A percentile compares a stretch with the other conserved stretches of the same genome.
These are phyloP conservation scores for Agonopterix alstromeriana DNA, from an alignment of 2,888 invertebrate genomes.

Conservation along the genomic window DNA sequence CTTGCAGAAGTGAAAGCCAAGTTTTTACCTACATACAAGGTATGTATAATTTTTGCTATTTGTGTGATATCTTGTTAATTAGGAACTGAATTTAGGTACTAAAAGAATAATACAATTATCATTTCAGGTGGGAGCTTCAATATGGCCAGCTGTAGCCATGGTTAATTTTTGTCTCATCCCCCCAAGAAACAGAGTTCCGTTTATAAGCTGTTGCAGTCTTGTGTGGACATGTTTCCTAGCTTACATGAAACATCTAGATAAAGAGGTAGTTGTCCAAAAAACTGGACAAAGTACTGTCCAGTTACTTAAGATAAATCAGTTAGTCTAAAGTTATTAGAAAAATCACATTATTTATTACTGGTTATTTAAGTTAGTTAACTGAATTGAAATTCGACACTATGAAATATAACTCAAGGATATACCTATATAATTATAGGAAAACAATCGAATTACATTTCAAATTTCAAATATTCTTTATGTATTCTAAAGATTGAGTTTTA, in stretches of 20 bases:
- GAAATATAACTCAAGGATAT: not conserved
- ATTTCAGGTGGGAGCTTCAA: conserved; percentile 80
- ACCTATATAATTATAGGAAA: too few relatives aligned
- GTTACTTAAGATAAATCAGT: conserved; percentile 28
- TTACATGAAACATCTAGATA: conserved; percentile 83
- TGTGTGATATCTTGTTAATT: not conserved
- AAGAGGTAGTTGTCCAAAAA: conserved; percentile 37
- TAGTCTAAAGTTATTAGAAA: conserved; percentile 5
- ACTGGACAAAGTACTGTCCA: conserved; percentile 25
- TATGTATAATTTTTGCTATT: conserved; percentile 26
- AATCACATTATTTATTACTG: not conserved
- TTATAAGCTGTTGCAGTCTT: conserved; percentile 85
- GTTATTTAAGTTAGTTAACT: not conserved
- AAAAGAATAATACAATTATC: not conserved
- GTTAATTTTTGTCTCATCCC: conserved; percentile 84
- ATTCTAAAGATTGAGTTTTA: too few relatives aligned
- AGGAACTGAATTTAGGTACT: not conserved
- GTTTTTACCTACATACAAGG: conserved; percentile 85
- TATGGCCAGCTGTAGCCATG: conserved; percentile 86
- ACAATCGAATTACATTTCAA: too few relatives aligned
- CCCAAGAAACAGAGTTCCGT: conserved; percentile 85
- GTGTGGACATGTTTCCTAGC: conserved; percentile 88
- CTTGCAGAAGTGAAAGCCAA: conserved; percentile 82
- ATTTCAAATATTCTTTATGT: too few relatives aligned
- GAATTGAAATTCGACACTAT: not conserved